Evolutionary conservation across 2,113 vertebrate species (phyloP).

Genomic region (Sinocyclocheilus rhinocerous): DNA sequence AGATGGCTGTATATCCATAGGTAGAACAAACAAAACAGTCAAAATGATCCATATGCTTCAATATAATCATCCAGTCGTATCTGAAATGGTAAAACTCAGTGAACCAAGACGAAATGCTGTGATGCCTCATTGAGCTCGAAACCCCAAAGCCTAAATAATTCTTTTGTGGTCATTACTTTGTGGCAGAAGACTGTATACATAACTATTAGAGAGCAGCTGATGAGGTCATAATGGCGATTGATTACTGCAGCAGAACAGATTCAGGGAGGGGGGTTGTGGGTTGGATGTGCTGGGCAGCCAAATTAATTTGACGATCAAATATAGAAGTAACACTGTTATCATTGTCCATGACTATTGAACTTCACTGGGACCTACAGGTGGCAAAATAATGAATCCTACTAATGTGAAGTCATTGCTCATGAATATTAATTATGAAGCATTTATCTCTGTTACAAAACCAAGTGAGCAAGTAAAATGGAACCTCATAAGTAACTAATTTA

Average conservation of each 20-base stretch:
- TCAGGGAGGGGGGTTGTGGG: neutral
- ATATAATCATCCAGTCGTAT: neutral
- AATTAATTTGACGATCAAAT: neutral
- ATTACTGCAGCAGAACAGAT: slow-evolving; percentile 48
- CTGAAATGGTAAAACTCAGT: neutral
- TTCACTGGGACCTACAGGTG: neutral
- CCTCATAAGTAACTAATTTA: neutral
- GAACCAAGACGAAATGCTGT: slow-evolving; percentile 2
- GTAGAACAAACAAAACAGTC: neutral
- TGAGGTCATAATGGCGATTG: slow-evolving; percentile 57
- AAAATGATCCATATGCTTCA: slow-evolving; percentile 8
- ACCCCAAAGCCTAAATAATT: neutral
- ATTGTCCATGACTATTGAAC: neutral
- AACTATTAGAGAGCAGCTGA: slow-evolving; percentile 57
- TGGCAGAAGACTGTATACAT: slow-evolving; percentile 44
- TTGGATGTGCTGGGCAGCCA: slow-evolving; percentile 5
- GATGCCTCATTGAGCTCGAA: slow-evolving; percentile 15
- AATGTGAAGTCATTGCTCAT: neutral
- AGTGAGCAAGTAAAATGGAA: neutral
- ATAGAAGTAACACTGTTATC: neutral
- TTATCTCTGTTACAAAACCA: neutral
- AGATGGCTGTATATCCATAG: neutral
- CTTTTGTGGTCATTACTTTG: slow-evolving; percentile 19
- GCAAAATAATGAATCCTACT: neutral
- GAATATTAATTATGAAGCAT: neutral